These are phyloP conservation scores for Xestia rhomboidea DNA, from an alignment of 2,888 invertebrate genomes.

Conservation along the genomic window DNA sequence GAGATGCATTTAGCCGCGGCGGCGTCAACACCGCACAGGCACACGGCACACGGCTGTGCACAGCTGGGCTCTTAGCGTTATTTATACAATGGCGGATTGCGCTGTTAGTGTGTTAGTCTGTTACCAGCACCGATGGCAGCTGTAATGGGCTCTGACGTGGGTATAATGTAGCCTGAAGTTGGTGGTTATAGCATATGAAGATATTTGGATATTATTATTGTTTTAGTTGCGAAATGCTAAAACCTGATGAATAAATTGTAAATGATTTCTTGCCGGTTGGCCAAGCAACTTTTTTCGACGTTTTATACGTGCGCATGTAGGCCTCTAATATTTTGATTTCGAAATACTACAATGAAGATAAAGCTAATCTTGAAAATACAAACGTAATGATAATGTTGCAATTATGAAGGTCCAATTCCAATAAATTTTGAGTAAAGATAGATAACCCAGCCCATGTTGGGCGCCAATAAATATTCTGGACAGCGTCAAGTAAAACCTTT, in stretches of 20 bases:
- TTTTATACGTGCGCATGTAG: too few species aligned
- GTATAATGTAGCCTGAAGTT: not conserved
- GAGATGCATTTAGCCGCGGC: slow-evolving; percentile 57
- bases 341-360: too few species aligned
- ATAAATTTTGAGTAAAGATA: not conserved
- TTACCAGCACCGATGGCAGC: slow-evolving; percentile 8
- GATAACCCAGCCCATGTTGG: not conserved
- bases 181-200: not conserved
- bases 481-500: not conserved
- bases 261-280: too few species aligned
- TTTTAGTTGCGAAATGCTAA: too few species aligned
- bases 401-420: slow-evolving; percentile 1
- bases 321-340: too few species aligned
- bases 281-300: too few species aligned
- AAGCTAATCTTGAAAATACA: not conserved
- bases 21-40: slow-evolving; percentile 1
- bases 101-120: slow-evolving; percentile 19
- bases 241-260: not conserved
- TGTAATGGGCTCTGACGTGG: slow-evolving; percentile 42
- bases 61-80: slow-evolving; percentile 57
- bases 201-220: not conserved
- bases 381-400: not conserved
- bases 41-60: slow-evolving; percentile 44
- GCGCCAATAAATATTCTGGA: not conserved
- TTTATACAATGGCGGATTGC: slow-evolving; percentile 57